Evolutionary conservation across 2,113 vertebrate genomes (phyloP).

Genomic region (Cyrtonyx montezumae): DNA sequence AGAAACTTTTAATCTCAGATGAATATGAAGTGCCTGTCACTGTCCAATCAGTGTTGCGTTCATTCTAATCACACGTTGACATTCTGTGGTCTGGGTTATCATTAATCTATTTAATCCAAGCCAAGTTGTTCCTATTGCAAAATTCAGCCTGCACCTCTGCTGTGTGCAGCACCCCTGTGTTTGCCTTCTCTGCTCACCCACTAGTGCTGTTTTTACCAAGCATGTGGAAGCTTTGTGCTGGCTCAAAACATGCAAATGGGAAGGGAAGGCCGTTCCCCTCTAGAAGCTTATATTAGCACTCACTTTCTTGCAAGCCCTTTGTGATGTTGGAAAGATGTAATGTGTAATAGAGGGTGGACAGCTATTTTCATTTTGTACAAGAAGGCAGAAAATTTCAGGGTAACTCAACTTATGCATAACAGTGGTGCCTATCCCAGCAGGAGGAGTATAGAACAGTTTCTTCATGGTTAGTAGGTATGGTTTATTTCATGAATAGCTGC

Average conservation of each 20-base stretch:
- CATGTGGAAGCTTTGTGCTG: neutral
- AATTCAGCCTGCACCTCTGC: neutral
- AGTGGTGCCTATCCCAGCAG: neutral
- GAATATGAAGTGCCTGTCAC: neutral
- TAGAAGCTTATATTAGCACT: neutral
- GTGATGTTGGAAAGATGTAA: neutral
- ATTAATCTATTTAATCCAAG: neutral
- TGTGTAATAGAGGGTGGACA: neutral
- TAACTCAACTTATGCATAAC: neutral
- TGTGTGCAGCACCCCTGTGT: rapidly evolving
- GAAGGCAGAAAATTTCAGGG: neutral
- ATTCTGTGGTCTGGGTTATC: neutral
- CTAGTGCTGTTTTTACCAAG: neutral
- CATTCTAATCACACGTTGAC: rapidly evolving
- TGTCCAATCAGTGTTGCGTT: neutral
- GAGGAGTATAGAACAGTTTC: neutral
- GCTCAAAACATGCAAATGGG: rapidly evolving
- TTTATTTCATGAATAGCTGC: neutral
- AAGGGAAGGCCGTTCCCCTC: neutral
- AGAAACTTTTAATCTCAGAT: neutral
- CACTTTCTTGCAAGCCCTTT: neutral
- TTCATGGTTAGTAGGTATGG: neutral
- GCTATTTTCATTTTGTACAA: neutral
- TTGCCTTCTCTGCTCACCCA: neutral
- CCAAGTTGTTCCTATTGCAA: neutral